phyloP scores from a whole-genome alignment of 1,140 invertebrate genomes.

The Argopecten irradians region DNA sequence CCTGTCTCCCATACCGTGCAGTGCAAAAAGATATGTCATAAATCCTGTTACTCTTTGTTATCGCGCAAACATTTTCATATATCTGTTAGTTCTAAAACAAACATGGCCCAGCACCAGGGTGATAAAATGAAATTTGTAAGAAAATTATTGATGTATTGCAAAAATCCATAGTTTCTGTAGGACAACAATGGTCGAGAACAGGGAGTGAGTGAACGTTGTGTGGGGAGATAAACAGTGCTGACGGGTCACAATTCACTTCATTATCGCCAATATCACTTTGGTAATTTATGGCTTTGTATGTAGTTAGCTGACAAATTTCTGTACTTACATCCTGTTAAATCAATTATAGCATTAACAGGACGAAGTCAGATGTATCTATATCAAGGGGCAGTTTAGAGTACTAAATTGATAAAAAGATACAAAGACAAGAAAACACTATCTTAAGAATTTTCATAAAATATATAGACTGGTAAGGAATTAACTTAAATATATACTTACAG shows the following conservation, averaged over 20 bases:
- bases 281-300: background rate
- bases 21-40: conserved; percentile 3
- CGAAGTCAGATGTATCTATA: no score
- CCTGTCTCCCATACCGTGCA: background rate
- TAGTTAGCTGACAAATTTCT: background rate
- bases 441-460: no score
- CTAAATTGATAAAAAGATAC: no score
- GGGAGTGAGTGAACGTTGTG: background rate
- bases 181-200: background rate
- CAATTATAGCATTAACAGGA: background rate
- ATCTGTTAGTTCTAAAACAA: conserved; percentile 7
- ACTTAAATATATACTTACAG: no score
- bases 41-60: background rate
- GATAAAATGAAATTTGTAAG: background rate
- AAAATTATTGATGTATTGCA: background rate
- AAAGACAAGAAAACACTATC: no score
- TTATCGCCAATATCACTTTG: background rate
- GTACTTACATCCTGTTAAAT: background rate
- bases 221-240: background rate
- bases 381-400: no score
- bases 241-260: background rate
- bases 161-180: background rate
- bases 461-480: no score
- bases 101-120: background rate
- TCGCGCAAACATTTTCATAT: background rate